Conservation (phyloP, 2,888 invertebrate genomes). For the Eutolmus rufibarbis region DNA sequence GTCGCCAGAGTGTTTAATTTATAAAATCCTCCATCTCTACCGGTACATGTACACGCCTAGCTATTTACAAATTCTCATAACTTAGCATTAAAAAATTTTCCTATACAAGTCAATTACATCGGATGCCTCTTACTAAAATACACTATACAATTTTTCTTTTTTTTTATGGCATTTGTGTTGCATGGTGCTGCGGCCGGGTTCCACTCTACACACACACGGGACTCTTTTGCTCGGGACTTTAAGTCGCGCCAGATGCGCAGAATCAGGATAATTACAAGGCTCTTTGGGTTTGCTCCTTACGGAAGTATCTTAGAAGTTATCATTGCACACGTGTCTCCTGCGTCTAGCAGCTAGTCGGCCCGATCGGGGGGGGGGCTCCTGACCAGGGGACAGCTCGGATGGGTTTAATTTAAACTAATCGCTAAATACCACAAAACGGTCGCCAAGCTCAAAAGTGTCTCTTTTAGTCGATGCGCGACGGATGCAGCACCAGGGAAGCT, state of each 20-base stretch:
- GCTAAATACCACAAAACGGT: background rate
- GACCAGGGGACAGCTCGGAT: background rate
- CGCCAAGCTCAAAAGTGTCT: background rate
- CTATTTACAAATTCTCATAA: constrained; percentile 47
- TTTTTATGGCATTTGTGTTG: constrained; percentile 42
- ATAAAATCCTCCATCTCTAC: constrained; percentile 15
- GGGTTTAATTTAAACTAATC: background rate
- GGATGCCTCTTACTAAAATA: constrained; percentile 51
- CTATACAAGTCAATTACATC: constrained; percentile 31
- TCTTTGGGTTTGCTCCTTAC: constrained; percentile 16
- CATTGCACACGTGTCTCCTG: constrained; percentile 20
- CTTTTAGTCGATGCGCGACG: background rate
- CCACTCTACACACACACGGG: background rate
- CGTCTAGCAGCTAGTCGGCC: background rate
- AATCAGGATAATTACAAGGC: constrained; percentile 1
- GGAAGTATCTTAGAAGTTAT: background rate
- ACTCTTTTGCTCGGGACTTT: background rate
- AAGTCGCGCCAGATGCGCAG: background rate
- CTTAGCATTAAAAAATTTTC: constrained; percentile 34
- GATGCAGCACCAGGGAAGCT: background rate
- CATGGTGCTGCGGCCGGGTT: background rate
- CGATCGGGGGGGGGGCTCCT: background rate
- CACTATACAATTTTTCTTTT: constrained; percentile 18
- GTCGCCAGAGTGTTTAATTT: constrained; percentile 23
- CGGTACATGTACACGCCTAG: constrained; percentile 25